Conservation (phyloP, 2,113 vertebrate genomes). For the Passer montanus region DNA sequence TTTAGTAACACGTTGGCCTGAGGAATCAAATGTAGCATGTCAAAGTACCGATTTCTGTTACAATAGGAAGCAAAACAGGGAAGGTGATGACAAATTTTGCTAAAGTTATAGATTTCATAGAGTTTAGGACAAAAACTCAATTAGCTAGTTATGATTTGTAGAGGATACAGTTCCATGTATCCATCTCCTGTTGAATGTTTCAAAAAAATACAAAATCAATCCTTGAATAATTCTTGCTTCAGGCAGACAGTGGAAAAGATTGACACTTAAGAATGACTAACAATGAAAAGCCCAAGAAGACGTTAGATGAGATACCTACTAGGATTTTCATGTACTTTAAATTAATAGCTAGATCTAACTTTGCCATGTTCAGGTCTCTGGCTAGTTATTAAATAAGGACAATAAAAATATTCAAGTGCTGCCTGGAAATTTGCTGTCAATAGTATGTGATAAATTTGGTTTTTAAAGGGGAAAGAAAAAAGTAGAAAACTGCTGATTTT, state of each 20-base stretch:
- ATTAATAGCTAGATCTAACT: neutral
- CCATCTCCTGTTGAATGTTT: neutral
- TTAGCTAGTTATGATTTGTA: neutral
- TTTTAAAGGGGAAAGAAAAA: neutral
- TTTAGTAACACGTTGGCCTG: neutral
- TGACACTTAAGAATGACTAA: neutral
- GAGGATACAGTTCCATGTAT: neutral
- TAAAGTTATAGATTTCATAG: neutral
- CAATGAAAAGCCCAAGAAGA: neutral
- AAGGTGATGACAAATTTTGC: neutral
- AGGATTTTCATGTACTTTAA: neutral
- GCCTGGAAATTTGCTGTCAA: neutral
- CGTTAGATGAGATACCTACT: neutral
- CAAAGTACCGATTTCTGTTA: neutral
- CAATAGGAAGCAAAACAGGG: neutral
- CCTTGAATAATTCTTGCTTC: neutral
- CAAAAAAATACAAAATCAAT: neutral
- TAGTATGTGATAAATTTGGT: neutral
- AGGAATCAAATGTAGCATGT: neutral
- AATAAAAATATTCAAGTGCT: neutral
- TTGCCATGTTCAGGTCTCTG: neutral
- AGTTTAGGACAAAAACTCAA: neutral
- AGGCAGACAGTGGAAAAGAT: neutral
- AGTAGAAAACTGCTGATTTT: neutral
- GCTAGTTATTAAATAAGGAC: neutral